These are phyloP conservation scores for Pelecanus crispus DNA, from an alignment of 2,113 vertebrate species.

Conservation along the genomic window DNA sequence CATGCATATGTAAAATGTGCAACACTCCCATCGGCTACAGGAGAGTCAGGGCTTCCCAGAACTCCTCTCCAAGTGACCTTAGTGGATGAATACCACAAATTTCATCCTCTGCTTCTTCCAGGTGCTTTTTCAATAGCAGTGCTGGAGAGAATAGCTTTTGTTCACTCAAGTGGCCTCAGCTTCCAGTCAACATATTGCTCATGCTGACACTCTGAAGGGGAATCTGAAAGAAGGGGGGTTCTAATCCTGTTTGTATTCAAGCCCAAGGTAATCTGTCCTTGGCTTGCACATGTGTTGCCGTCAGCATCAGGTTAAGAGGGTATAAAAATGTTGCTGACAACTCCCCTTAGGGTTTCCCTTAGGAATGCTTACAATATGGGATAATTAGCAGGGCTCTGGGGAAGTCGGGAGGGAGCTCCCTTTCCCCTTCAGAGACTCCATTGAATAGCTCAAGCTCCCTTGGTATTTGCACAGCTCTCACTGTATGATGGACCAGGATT, in stretches of 20 bases:
- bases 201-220: background rate
- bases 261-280: background rate
- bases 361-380: background rate
- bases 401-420: background rate
- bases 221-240: background rate
- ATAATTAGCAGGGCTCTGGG: background rate
- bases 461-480: background rate
- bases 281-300: background rate
- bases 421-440: background rate
- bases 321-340: background rate
- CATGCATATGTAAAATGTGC: background rate
- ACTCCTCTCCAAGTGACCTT: background rate
- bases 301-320: background rate
- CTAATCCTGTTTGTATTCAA: background rate
- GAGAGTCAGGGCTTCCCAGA: background rate
- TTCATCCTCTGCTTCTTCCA: background rate
- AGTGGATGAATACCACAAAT: background rate
- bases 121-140: background rate
- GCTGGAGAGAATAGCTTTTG: background rate
- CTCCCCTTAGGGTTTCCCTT: background rate
- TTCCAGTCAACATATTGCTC: background rate
- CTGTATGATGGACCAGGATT: background rate
- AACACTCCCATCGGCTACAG: background rate
- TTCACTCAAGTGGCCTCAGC: slow-evolving; percentile 4
- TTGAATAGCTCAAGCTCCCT: background rate